These are phyloP conservation scores for Pipistrellus nathusii DNA, from an alignment of 2,797 vertebrate species.

Conservation along the genomic window DNA sequence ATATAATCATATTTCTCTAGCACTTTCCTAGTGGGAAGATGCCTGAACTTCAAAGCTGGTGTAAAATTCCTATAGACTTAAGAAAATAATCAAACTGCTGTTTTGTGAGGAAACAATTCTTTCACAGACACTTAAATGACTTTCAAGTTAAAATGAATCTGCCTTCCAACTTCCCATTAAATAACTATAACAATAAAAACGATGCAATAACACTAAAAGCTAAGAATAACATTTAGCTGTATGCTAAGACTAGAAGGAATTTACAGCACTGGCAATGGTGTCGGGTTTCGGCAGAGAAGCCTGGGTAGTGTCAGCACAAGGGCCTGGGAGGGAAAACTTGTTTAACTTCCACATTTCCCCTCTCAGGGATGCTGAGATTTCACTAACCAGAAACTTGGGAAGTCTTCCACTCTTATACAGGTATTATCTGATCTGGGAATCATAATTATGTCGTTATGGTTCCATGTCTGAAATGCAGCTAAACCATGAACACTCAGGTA, in stretches of 20 bases:
- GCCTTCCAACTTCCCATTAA: background rate
- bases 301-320: background rate
- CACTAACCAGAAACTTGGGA: background rate
- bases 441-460: background rate
- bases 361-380: background rate
- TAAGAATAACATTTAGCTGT: constrained; percentile 22
- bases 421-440: background rate
- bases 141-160: constrained; percentile 42
- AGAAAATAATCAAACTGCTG: background rate
- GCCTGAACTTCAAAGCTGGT: background rate
- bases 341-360: background rate
- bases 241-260: background rate
- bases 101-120: constrained; percentile 22
- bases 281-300: background rate
- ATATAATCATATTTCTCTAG: background rate
- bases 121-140: constrained; percentile 27
- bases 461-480: background rate
- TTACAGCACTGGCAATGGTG: background rate
- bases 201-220: background rate
- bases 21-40: constrained; percentile 11
- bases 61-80: background rate
- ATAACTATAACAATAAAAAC: constrained; percentile 14
- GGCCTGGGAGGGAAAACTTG: background rate
- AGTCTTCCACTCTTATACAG: background rate
- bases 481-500: background rate